These are phyloP conservation scores for Gallinago nigripennis DNA, from an alignment of 2,797 vertebrate genomes.

Conservation along the genomic window DNA sequence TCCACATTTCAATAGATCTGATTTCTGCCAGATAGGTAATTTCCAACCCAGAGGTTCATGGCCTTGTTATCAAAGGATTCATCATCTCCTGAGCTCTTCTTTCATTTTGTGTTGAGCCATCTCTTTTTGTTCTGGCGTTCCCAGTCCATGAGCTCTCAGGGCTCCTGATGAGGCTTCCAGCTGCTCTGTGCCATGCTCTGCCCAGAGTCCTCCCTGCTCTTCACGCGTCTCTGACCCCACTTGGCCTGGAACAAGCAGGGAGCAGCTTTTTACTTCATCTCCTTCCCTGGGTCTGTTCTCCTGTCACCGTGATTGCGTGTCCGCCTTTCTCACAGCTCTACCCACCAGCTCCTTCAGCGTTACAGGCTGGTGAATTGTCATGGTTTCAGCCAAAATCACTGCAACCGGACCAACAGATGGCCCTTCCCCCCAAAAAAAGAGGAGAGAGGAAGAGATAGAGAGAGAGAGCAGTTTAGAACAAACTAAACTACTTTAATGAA, in stretches of 20 bases:
- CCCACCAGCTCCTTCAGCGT: background rate
- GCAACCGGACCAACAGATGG: too few species aligned
- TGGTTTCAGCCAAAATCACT: too few species aligned
- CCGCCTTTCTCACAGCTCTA: background rate
- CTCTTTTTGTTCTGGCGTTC: background rate
- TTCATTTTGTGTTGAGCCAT: background rate
- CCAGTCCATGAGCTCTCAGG: background rate
- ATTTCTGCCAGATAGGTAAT: background rate
- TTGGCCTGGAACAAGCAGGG: background rate
- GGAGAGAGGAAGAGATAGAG: too few species aligned
- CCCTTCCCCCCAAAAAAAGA: too few species aligned
- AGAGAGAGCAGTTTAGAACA: too few species aligned
- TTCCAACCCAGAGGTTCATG: background rate
- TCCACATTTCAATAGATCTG: background rate
- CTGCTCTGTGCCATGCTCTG: background rate
- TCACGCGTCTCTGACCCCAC: background rate
- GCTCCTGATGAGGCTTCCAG: background rate
- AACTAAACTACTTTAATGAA: too few species aligned
- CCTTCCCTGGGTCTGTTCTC: background rate
- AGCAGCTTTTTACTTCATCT: background rate
- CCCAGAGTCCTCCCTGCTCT: background rate
- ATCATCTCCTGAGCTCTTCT: background rate
- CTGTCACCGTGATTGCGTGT: fast-evolving
- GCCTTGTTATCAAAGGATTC: background rate
- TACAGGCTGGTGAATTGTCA: background rate